These are phyloP conservation scores for Machimus rusticus DNA, from an alignment of 2,888 invertebrate species.

Conservation along the genomic window DNA sequence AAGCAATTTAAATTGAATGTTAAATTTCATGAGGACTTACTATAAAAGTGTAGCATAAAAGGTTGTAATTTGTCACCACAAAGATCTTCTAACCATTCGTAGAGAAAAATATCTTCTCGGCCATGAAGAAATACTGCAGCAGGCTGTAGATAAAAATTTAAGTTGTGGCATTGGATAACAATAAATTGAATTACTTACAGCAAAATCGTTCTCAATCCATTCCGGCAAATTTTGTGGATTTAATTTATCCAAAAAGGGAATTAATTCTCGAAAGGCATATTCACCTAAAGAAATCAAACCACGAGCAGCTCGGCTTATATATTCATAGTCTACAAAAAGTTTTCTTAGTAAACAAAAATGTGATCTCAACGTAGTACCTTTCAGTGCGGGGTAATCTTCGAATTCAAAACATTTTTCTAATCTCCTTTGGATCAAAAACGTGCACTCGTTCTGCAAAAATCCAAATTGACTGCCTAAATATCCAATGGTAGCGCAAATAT, in stretches of 20 bases:
- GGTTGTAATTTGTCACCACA: conserved; percentile 60
- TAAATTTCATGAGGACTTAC: conserved; percentile 49
- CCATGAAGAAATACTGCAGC: conserved; percentile 58
- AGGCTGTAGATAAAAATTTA: conserved; percentile 48
- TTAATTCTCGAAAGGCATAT: conserved; percentile 60
- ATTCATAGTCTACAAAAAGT: conserved; percentile 55
- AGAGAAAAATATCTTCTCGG: conserved; percentile 59
- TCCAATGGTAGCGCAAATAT: conserved; percentile 59
- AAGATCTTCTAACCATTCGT: conserved; percentile 60
- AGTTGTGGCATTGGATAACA: not conserved
- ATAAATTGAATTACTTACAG: conserved; percentile 42
- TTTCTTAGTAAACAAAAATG: not conserved
- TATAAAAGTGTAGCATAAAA: conserved; percentile 57
- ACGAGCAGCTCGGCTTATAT: conserved; percentile 57
- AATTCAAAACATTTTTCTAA: conserved; percentile 55
- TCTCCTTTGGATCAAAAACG: conserved; percentile 56
- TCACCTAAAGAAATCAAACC: conserved; percentile 59
- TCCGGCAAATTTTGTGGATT: conserved; percentile 55
- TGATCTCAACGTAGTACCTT: not conserved
- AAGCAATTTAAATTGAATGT: not conserved
- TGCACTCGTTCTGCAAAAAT: conserved; percentile 59
- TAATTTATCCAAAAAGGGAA: conserved; percentile 58
- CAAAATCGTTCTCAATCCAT: conserved; percentile 55
- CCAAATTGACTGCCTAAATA: conserved; percentile 56
- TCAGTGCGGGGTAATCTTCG: not conserved